Conservation (phyloP, 2,113 vertebrate species). For the Epinephelus lanceolatus region DNA sequence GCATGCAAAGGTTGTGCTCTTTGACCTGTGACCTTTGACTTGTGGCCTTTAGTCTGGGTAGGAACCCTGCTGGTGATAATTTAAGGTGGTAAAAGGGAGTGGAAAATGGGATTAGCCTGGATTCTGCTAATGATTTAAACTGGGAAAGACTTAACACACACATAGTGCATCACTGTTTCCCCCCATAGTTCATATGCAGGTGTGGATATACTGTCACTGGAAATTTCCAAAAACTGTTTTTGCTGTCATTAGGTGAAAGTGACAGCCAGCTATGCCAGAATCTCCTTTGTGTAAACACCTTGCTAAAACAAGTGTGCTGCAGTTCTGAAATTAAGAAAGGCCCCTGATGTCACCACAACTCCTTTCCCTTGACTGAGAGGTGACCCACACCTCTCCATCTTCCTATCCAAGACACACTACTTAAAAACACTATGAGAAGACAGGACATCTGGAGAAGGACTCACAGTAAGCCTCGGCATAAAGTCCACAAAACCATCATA, state of each 20-base stretch:
- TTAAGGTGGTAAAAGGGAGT: background rate
- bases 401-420: background rate
- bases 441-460: background rate
- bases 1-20: conserved; percentile 21
- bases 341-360: background rate
- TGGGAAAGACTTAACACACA: background rate
- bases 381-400: background rate
- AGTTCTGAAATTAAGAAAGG: background rate
- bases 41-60: background rate
- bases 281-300: background rate
- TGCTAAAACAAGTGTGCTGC: background rate
- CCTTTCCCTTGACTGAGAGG: background rate
- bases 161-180: background rate
- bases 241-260: background rate
- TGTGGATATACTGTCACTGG: background rate
- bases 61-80: conserved; percentile 17
- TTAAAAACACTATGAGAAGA: background rate
- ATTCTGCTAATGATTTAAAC: conserved; percentile 14
- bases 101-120: background rate
- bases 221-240: background rate
- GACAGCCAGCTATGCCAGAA: background rate
- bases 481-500: background rate
- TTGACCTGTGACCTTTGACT: conserved; percentile 37
- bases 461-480: background rate
- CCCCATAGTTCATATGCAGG: background rate